Evolutionary conservation across 2,113 vertebrate genomes (phyloP), one percentile per base, ranked within the genome.

Genomic region (Rhizomys pruinosus): DNA sequence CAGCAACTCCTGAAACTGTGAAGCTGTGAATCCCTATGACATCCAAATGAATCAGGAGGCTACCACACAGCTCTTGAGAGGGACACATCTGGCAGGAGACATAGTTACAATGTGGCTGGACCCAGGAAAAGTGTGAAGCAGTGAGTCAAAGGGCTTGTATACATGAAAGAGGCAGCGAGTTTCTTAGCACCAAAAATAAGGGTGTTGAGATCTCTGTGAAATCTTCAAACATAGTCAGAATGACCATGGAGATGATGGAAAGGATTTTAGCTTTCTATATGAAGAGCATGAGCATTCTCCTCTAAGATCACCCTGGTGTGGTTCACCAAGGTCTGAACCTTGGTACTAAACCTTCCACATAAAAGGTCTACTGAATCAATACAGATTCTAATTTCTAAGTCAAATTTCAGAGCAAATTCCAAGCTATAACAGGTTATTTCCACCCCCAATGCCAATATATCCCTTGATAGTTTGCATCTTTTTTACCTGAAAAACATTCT

Each of bases 401-500:
- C 32, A 82, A 19, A 52, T 72, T 55, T 90, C 63, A 89, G 10
- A 87, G 37, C 59, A 81, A 77, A 81, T 87, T 9, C 13, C 3
- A 19, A 2, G 39, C 44, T 90, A n/a, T 22, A 57, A 89, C 0
- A 87, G 23, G 5, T 37, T 72, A 7, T 52, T n/a, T n/a, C n/a
- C n/a, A 15, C 59, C 11, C 47, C 29, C 7, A 59, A 47, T 63
- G 7, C 3, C 66, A 34, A 0, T 16, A 47, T 61, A 16, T 5
- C 37, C 25, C 7, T 71, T 77, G 13, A 11, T 32, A 76, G 73
- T 64, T 88, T 79, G 47, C n/a, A 47, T 23, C 12, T 16, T 84
- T 96, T 84, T 29, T 3, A 73, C 7, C 82, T n/a, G n/a, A 47
- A 87, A 90, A 92, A 84, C 59, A 91, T 34, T 63, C 90, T 63